Evolutionary conservation across 1,140 invertebrate genomes (phyloP), one percentile per base, ranked within the genome.

Genomic region (Leptinotarsa undecemlineata): DNA sequence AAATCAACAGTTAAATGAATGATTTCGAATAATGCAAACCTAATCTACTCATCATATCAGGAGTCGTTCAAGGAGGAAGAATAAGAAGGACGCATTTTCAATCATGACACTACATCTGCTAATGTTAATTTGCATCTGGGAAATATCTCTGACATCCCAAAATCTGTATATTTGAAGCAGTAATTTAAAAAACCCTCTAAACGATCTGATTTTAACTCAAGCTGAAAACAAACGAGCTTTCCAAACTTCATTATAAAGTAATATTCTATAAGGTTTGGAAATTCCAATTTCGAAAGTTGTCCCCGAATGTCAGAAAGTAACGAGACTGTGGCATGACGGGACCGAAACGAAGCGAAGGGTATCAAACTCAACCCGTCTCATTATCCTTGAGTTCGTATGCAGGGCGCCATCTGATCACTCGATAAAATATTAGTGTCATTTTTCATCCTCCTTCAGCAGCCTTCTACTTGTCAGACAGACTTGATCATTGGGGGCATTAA

Each of bases 311-410:
- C 72, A 76, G 70, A 72, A 51, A 19, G 23, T 72, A 72, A 72
- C 71, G 42, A 71, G 68, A 48, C 51, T 23, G 68, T 71, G 68
- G 57, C 68, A 64, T 57, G 48, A 70, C 48, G 21, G 61, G 51
- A 63, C 57, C 61, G 76, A 77, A 77, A 77, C 72, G 76, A 75
- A 48, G 71, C 62, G 71, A 64, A 64, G 57, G 82, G 81, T 81
- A 82, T 81, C 80, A 80, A 79, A 82, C 78, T 78, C 75, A 80
- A 81, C 80, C 81, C 78, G 81, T 84, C 83, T 84, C 83, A 84
- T 84, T 84, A 84, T 84, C 83, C 82, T 72, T 75, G 73, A 75
- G 78, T 81, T 82, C 81, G 83, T 84, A 84, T 84, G 83, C 83
- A 82, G 69, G 72, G 74, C 74, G 78, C 78, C 78, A 79, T 79